These are phyloP conservation scores for Mirounga angustirostris DNA, from an alignment of 2,113 vertebrate species.

Conservation along the genomic window DNA sequence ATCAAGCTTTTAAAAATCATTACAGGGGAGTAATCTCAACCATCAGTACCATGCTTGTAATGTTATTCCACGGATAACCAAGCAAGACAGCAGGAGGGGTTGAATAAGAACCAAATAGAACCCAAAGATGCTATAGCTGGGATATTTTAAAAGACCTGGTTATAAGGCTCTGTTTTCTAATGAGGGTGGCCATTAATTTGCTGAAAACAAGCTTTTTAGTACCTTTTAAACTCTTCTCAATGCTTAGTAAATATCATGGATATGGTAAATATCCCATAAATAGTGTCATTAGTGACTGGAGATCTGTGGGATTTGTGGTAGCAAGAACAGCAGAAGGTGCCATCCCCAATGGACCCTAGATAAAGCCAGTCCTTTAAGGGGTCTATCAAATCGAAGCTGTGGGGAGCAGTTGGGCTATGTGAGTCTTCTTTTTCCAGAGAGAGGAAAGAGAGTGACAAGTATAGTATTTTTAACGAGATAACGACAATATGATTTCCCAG, in stretches of 20 bases:
- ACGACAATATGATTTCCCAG: conserved; percentile 71
- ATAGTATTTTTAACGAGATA: conserved; percentile 74
- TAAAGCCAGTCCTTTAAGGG: conserved; percentile 42
- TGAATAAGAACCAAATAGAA: background rate
- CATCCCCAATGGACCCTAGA: background rate
- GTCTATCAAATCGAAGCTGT: conserved; percentile 28
- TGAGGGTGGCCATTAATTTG: background rate
- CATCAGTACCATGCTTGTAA: background rate
- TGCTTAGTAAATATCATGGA: conserved; percentile 26
- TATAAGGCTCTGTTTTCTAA: background rate
- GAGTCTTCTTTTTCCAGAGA: conserved; percentile 38
- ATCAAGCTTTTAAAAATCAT: background rate
- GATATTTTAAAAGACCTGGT: background rate
- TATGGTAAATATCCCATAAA: background rate
- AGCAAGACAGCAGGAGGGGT: background rate
- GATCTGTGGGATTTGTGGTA: background rate
- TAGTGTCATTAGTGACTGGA: background rate
- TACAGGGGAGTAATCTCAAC: background rate
- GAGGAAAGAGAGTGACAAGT: conserved; percentile 45
- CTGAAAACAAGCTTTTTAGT: background rate
- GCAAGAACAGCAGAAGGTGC: background rate
- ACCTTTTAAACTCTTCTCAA: conserved; percentile 28
- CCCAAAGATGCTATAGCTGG: background rate
- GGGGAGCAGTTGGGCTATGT: background rate
- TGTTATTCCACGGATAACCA: background rate